A percentile compares a stretch with the other conserved stretches of the same genome.
These are phyloP conservation scores for Vultur gryphus DNA, from an alignment of 2,797 vertebrate species.

Conservation along the genomic window DNA sequence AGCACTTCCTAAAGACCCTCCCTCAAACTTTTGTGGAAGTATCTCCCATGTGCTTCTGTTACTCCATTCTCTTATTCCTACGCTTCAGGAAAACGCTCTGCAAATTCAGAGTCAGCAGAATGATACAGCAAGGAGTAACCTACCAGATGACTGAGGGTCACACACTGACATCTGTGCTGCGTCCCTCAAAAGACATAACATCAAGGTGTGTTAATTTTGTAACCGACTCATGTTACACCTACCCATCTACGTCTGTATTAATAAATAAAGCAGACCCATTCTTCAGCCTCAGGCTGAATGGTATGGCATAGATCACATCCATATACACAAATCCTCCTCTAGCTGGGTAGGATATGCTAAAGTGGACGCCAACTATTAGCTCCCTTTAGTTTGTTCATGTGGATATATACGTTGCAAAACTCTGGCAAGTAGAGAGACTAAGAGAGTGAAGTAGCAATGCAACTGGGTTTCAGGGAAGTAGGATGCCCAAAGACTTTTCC, in stretches of 20 bases:
- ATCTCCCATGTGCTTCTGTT: background rate
- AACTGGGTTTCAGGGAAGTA: background rate
- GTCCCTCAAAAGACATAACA: background rate
- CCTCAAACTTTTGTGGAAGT: background rate
- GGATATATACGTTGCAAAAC: background rate
- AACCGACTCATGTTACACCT: background rate
- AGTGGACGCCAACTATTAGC: background rate
- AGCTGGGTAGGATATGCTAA: background rate
- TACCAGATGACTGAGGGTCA: too few relatives aligned
- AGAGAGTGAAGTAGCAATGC: fast-evolving
- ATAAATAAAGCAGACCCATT: background rate
- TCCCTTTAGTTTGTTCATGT: background rate
- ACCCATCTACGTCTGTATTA: background rate
- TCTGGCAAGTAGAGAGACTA: background rate
- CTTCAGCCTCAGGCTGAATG: background rate
- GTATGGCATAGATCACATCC: background rate
- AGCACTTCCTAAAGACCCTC: background rate
- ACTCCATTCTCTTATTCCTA: background rate
- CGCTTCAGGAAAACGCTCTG: background rate
- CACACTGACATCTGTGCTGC: fast-evolving
- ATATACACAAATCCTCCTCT: background rate
- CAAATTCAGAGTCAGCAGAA: background rate
- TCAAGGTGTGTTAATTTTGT: background rate
- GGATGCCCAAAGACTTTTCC: background rate
- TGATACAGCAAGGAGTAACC: background rate